Evolutionary conservation across 2,888 invertebrate species (phyloP).

Genomic region (Drosophila melanosoma): DNA sequence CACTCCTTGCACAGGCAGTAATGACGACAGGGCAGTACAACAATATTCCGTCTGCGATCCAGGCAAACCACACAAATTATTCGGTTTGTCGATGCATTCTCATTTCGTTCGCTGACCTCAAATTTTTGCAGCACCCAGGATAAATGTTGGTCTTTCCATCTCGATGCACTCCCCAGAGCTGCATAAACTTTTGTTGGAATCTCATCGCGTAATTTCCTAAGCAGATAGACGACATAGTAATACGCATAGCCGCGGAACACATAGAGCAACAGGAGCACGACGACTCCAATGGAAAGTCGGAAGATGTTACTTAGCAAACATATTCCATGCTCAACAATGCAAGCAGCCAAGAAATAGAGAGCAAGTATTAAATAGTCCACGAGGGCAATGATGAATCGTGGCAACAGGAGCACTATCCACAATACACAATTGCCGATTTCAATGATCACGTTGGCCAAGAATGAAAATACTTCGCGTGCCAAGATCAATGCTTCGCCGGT

Average conservation of each 20-base stretch:
- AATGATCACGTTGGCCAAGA: conserved; percentile 40
- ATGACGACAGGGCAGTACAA: conserved; percentile 62
- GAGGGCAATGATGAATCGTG: conserved; percentile 36
- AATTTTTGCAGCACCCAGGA: conserved; percentile 24
- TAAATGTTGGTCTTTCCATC: conserved; percentile 21
- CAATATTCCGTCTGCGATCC: conserved; percentile 51
- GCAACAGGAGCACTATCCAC: conserved; percentile 59
- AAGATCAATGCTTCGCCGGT: conserved; percentile 18
- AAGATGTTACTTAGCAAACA: conserved; percentile 52
- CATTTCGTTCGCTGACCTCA: background rate
- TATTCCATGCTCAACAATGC: conserved; percentile 25
- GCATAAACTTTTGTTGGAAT: conserved; percentile 13
- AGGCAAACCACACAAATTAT: conserved; percentile 56
- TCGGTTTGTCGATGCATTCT: background rate
- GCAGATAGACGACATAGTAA: conserved; percentile 15
- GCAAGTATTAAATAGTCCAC: conserved; percentile 37
- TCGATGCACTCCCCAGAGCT: conserved; percentile 9
- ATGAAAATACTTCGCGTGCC: background rate
- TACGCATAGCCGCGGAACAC: conserved; percentile 54
- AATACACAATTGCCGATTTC: conserved; percentile 44
- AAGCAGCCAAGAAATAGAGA: conserved; percentile 20
- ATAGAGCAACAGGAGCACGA: conserved; percentile 48
- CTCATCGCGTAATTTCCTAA: conserved; percentile 4
- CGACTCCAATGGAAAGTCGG: conserved; percentile 47
- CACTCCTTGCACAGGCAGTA: conserved; percentile 65